Evolutionary conservation across 2,888 invertebrate species (phyloP).

Genomic region (Mythimna vitellina): DNA sequence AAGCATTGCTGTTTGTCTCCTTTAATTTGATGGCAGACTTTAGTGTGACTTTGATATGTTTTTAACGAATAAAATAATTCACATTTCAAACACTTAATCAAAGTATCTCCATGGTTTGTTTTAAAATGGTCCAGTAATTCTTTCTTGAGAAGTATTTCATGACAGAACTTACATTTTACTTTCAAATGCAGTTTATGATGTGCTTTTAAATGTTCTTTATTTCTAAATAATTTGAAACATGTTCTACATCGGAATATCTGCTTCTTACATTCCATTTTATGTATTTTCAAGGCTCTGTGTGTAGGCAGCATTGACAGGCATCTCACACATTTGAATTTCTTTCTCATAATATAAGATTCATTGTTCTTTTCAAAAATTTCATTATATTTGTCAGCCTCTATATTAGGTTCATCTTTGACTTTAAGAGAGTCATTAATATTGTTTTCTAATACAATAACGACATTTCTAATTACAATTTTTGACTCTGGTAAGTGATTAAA

Average conservation of each 20-base stretch:
- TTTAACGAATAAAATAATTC: constrained; percentile 24
- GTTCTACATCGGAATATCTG: constrained; percentile 10
- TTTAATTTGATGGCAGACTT: constrained; percentile 11
- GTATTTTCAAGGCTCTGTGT: constrained; percentile 25
- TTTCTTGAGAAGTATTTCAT: constrained; percentile 24
- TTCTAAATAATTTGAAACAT: constrained; percentile 39
- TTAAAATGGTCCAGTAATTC: constrained; percentile 39
- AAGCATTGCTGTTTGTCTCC: constrained; percentile 63
- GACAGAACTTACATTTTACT: constrained; percentile 46
- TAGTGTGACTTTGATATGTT: constrained; percentile 25
- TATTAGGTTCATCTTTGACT: neutral
- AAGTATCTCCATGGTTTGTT: constrained; percentile 22
- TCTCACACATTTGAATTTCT: constrained; percentile 32
- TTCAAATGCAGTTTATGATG: constrained; percentile 36
- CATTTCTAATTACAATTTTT: constrained; percentile 33
- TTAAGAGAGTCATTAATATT: neutral
- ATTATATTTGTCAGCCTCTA: neutral
- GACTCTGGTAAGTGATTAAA: constrained; percentile 25
- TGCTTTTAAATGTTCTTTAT: constrained; percentile 20
- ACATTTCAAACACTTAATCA: constrained; percentile 43
- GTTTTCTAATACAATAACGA: constrained; percentile 52
- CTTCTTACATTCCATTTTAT: constrained; percentile 30
- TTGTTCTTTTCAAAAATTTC: constrained; percentile 2
- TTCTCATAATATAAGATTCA: constrained; percentile 3
- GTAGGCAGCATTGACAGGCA: constrained; percentile 28